Conservation (phyloP, 1,140 invertebrate species). For the Diploscapter pachys region DNA sequence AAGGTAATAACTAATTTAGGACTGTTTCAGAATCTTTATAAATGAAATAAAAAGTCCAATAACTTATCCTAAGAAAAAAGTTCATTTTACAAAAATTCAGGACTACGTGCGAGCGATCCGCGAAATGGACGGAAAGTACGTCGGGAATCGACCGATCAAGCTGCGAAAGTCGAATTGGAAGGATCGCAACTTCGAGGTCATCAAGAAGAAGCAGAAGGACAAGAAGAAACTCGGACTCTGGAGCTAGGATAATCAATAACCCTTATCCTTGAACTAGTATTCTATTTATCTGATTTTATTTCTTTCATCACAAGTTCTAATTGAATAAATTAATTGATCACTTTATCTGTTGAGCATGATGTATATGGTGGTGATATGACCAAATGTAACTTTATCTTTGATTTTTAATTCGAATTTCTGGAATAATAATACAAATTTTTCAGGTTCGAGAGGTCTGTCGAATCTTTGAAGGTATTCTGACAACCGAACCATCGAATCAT, state of each 20-base stretch:
- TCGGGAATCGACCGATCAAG: conserved; percentile 96
- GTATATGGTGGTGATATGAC: too few relatives aligned
- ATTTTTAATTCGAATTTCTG: background rate
- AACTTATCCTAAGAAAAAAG: too few relatives aligned
- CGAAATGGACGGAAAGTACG: conserved; percentile 88
- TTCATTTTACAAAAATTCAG: conserved; percentile 58
- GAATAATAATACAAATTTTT: too few relatives aligned
- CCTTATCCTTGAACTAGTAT: background rate
- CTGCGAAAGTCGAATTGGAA: conserved; percentile 93
- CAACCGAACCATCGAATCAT: too few relatives aligned
- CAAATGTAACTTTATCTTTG: too few relatives aligned
- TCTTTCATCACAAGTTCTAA: background rate
- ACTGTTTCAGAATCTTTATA: too few relatives aligned
- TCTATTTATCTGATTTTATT: background rate
- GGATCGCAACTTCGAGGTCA: conserved; percentile 84
- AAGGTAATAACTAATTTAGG: too few relatives aligned
- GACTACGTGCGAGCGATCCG: conserved; percentile 98
- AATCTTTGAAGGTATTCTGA: too few relatives aligned
- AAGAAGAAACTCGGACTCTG: conserved; percentile 65
- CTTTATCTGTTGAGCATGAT: background rate
- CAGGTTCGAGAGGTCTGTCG: too few relatives aligned
- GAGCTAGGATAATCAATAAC: background rate
- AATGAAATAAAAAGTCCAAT: too few relatives aligned
- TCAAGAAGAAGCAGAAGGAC: conserved; percentile 90
- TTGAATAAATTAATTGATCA: background rate